Percentiles rank a stretch among this genome's conserved stretches.
These are phyloP conservation scores for Microtus pennsylvanicus DNA, from an alignment of 2,113 vertebrate genomes.

Conservation along the genomic window DNA sequence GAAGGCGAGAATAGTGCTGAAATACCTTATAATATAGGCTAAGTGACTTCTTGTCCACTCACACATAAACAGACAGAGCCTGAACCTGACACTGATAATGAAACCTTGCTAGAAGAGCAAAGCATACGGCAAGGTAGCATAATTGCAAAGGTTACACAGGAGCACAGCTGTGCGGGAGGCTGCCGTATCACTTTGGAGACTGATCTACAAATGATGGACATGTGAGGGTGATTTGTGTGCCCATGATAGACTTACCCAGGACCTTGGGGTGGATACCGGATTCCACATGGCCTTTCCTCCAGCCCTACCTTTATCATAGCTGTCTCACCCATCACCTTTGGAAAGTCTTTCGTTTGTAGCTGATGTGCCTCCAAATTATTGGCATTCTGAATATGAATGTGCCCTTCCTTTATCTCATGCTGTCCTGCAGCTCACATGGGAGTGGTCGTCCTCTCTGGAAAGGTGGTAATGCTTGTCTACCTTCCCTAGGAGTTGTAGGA, in stretches of 20 bases:
- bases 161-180: not conserved
- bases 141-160: not conserved
- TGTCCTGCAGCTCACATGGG: not conserved
- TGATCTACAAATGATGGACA: not conserved
- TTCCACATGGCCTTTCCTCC: not conserved
- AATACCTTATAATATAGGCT: not conserved
- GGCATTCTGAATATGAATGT: not conserved
- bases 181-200: not conserved
- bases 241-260: not conserved
- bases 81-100: constrained; percentile 34
- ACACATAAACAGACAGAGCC: not conserved
- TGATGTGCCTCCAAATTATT: not conserved
- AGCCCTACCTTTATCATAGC: not conserved
- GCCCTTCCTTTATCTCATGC: not conserved
- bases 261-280: not conserved
- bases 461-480: not conserved
- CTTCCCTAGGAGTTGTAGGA: not conserved
- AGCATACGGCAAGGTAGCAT: not conserved
- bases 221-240: not conserved
- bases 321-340: not conserved
- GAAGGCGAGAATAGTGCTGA: not conserved
- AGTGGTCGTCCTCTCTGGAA: not conserved
- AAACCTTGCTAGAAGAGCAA: not conserved
- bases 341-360: not conserved
- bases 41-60: not conserved